A percentile compares a stretch with the other conserved stretches of the same genome.
Evolutionary conservation across 2,888 invertebrate species (phyloP).

Genomic region (Platycnemis pennipes): DNA sequence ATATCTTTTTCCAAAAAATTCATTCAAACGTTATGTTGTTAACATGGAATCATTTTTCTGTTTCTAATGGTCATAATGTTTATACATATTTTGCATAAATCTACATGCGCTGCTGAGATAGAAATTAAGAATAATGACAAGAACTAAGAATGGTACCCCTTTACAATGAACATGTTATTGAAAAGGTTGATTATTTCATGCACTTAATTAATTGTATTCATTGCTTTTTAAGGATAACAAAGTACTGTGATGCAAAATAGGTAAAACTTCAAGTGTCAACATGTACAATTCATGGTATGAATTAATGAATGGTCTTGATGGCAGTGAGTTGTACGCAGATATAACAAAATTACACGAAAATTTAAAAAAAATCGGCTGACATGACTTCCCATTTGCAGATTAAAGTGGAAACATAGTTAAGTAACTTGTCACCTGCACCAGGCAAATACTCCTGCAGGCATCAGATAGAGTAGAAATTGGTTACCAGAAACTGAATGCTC

Average conservation of each 20-base stretch:
- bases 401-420: background rate
- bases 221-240: slow-evolving; percentile 3
- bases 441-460: slow-evolving; percentile 36
- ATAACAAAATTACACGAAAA: slow-evolving; percentile 1
- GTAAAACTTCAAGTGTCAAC: background rate
- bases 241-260: background rate
- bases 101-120: too few species aligned
- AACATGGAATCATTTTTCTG: too few species aligned
- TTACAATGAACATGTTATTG: background rate
- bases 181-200: background rate
- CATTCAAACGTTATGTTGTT: too few species aligned
- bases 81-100: too few species aligned
- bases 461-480: background rate
- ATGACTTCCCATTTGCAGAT: background rate
- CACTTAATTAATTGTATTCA: background rate
- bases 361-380: background rate
- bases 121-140: too few species aligned
- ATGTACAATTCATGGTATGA: background rate
- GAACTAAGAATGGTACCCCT: background rate
- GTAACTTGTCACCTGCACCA: background rate
- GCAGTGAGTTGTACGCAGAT: background rate
- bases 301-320: background rate
- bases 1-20: too few species aligned
- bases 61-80: too few species aligned
- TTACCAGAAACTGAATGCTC: background rate